Evolutionary conservation across 2,888 invertebrate species (phyloP), one percentile per base, ranked within the genome.

Genomic region (Argyresthia albistria): DNA sequence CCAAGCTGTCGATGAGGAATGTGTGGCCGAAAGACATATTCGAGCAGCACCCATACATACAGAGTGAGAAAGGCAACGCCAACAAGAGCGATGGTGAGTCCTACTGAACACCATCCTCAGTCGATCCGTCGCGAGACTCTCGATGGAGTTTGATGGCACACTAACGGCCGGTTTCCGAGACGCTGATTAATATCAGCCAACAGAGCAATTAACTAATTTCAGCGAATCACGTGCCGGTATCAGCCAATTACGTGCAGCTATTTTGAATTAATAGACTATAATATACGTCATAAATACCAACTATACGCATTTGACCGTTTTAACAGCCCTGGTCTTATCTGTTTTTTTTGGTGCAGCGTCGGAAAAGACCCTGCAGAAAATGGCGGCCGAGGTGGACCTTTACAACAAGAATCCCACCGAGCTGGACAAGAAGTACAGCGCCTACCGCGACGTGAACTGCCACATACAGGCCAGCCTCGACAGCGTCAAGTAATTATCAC

Each of bases 391-490:
- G 51, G 73, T 74, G 10, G 71, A 70, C 8, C 46, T 60, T 0
- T 67, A 71, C 56, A 77, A 72, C 49, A 61, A 55, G 39, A 52
- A 55, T 0, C 14, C 58, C 0, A 57, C 61, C 0, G 74, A 73
- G 0, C 49, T 72, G 12, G 79, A 83, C 1, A 9, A 51, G 3
- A 69, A 68, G 60, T 82, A 66, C 57, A 58, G 63, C 48, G 70
- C 69, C 54, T 76, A 71, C 55, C 66, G 66, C 43, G 55, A 62
- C 8, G 60, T 66, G 7, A 59, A 56, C n/a, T 82, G 82, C 52
- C 78, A 80, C 54, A 73, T 87, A 14, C 81, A 86, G 56, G 76
- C 80, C 1, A 62, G 66, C 0, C 57, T 86, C 4, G 80, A 86
- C 55, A 54, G 53, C 1, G 66, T 81, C 53, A 80, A 73, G 86